Evolutionary conservation across 2,113 vertebrate genomes (phyloP).

Genomic region (Eira barbara): DNA sequence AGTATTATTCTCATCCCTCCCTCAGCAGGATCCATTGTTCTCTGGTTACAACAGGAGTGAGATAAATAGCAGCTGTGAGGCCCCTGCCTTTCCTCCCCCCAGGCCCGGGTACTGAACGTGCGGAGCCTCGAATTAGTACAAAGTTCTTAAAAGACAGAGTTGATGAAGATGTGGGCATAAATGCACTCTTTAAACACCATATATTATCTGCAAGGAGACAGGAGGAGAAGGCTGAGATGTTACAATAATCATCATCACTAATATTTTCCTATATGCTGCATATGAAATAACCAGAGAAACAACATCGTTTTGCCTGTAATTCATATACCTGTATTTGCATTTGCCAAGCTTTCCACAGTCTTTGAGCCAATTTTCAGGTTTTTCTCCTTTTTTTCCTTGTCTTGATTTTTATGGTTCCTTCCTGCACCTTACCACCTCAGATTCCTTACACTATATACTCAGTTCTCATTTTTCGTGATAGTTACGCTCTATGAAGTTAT

Average conservation of each 20-base stretch:
- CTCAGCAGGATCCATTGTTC: slow-evolving; percentile 65
- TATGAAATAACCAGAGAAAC: not conserved
- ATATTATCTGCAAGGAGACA: not conserved
- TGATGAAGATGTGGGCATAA: not conserved
- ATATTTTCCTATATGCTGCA: not conserved
- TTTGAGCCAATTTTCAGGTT: slow-evolving; percentile 4
- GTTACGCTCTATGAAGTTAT: not conserved
- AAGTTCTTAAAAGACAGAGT: not conserved
- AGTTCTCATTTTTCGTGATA: not conserved
- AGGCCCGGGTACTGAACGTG: not conserved
- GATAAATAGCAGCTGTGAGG: slow-evolving; percentile 68
- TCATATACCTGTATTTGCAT: not conserved
- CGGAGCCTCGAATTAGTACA: not conserved
- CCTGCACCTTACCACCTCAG: not conserved
- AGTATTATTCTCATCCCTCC: slow-evolving; percentile 22
- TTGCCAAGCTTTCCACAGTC: not conserved
- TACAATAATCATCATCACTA: not conserved
- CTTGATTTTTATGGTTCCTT: not conserved
- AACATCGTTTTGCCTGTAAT: not conserved
- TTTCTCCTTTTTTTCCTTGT: not conserved
- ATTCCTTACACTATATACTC: not conserved
- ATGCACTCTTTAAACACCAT: not conserved
- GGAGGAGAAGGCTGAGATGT: not conserved
- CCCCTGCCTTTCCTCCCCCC: slow-evolving; percentile 23
- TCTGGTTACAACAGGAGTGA: slow-evolving; percentile 57